Evolutionary conservation across 2,888 invertebrate species (phyloP), one percentile per base, ranked within the genome.

Genomic region (Leptinotarsa rubiginosa): DNA sequence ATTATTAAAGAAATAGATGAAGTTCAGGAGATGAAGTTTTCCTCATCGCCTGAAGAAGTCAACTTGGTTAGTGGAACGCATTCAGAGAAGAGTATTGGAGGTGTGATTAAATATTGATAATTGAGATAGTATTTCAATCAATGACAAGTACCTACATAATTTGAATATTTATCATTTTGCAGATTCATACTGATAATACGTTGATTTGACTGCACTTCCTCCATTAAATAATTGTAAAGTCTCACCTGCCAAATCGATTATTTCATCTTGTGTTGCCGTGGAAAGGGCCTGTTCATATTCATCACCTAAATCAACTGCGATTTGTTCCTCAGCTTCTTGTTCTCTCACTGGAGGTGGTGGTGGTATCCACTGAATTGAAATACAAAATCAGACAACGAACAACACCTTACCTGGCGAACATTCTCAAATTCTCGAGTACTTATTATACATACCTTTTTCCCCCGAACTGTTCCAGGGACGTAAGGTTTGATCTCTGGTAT

Each of bases 401-500:
- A 31, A 31, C 31, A 31, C 31, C 7, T 7, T 7, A 7, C 7
- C 31, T 31, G 7, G 5, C 5, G 31, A 31, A 56, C 13, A 10
- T 13, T 4, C 22, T 22, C 22, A 22, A 22, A 20, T 25, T 50
- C n/a, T 13, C 5, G 4, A 16, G 16, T 16, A 13, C 16, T 25
- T 4, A 4, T 52, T 31, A 25, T n/a, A 75, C 86, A 85, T 87
- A 94, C 94, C 91, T 96, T 97, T 88, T 95, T 95, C 88, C 99
- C 99, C 88, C 98, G 91, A 80, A 97, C 91, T 74, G 94, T 93
- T 77, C 98, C 98, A 81, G 97, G 91, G 50, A 97, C 95, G 87
- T 92, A 99, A 13, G 98, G 98, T 88, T 98, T 97, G 75, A 94
- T 90, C 88, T 99, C 99, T 4, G 98, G 98, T 91, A 95, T 92